phyloP scores from a whole-genome alignment of 2,113 vertebrate genomes.

The Embiotoca jacksoni region DNA sequence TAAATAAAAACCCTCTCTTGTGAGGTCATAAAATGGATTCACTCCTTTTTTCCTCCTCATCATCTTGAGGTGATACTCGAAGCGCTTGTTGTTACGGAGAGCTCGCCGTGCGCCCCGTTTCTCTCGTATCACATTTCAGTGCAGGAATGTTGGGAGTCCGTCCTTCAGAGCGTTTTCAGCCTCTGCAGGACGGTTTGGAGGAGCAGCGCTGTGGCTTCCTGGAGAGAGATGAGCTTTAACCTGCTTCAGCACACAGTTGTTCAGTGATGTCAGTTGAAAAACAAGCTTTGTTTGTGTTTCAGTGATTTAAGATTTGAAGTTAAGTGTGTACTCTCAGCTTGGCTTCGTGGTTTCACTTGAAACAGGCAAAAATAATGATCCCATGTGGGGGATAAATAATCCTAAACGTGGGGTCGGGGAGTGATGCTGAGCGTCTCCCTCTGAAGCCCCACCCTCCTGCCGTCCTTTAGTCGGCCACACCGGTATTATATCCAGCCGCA shows the following conservation, averaged over 20 bases:
- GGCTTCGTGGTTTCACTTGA: constrained; percentile 1
- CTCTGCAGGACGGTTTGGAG: not conserved
- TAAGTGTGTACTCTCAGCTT: not conserved
- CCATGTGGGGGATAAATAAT: constrained; percentile 1
- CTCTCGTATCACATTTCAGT: constrained; percentile 7
- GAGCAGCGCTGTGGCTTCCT: not conserved
- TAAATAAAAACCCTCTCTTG: too few relatives aligned
- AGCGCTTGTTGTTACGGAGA: not conserved
- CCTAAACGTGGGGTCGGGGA: constrained; percentile 1
- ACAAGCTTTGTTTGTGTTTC: constrained; percentile 14
- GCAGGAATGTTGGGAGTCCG: not conserved
- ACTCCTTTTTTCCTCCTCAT: too few relatives aligned
- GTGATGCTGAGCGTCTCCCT: constrained; percentile 12
- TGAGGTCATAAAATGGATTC: too few relatives aligned
- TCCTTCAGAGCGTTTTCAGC: not conserved
- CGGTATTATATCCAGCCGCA: constrained; percentile 53
- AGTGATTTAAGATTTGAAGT: not conserved
- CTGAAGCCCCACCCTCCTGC: constrained; percentile 22
- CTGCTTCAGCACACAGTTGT: constrained; percentile 15
- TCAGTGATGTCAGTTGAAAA: constrained; percentile 26
- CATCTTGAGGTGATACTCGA: not conserved
- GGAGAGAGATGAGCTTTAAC: constrained; percentile 24
- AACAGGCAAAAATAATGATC: not conserved
- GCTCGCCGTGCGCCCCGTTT: not conserved
- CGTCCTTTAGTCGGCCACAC: constrained; percentile 23